Evolutionary conservation across 1,140 invertebrate genomes (phyloP).

Genomic region (Marisa cornuarietis): DNA sequence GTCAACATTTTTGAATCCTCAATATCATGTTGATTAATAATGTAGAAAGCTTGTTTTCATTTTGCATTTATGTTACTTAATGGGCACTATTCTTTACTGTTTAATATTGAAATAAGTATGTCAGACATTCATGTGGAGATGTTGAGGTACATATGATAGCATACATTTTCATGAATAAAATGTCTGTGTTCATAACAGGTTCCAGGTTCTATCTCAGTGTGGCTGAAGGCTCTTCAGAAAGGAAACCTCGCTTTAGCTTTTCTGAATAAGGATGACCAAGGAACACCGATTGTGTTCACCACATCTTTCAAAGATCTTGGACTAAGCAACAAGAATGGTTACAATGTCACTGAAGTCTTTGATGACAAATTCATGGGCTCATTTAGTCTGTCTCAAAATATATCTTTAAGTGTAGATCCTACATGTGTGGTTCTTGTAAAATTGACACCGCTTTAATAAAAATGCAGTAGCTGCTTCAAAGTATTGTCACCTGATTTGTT

Average conservation of each 20-base stretch:
- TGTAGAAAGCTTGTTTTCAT: neutral
- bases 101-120: neutral
- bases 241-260: slow-evolving; percentile 49
- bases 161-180: neutral
- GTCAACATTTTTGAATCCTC: no score
- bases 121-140: neutral
- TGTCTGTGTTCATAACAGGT: slow-evolving; percentile 11
- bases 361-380: slow-evolving; percentile 70
- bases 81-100: neutral
- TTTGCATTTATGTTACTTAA: neutral
- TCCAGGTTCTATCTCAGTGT: slow-evolving; percentile 37
- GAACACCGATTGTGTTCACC: slow-evolving; percentile 28
- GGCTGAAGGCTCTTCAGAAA: slow-evolving; percentile 47
- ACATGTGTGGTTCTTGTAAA: slow-evolving; percentile 72
- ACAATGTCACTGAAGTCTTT: slow-evolving; percentile 78
- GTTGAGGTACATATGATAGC: neutral
- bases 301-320: slow-evolving; percentile 80
- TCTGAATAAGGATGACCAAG: slow-evolving; percentile 44
- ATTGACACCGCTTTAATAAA: neutral
- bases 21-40: neutral
- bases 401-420: slow-evolving; percentile 93
- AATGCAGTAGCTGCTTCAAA: neutral
- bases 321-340: slow-evolving; percentile 79
- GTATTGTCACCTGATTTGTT: no score
- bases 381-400: slow-evolving; percentile 83